These are phyloP conservation scores for Drosophila baimaii DNA, from an alignment of 1,140 invertebrate species.

Conservation along the genomic window DNA sequence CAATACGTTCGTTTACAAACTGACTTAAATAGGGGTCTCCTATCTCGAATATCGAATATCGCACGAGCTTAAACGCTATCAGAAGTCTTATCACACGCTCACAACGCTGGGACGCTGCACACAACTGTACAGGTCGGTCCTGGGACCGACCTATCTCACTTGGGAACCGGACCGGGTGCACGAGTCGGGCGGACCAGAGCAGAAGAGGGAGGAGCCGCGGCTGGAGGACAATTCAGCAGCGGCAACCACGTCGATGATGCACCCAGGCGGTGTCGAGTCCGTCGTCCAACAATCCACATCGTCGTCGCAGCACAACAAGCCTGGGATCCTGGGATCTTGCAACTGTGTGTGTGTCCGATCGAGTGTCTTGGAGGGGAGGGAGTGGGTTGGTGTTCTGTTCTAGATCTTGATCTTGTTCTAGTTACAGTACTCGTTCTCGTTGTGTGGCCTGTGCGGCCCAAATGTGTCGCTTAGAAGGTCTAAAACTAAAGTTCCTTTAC, in stretches of 20 bases:
- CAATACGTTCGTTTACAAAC: constrained; percentile 79
- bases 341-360: constrained; percentile 38
- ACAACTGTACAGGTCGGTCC: constrained; percentile 27
- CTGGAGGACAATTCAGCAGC: constrained; percentile 81
- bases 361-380: constrained; percentile 48
- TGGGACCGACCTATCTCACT: constrained; percentile 14
- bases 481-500: constrained; percentile 59
- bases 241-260: constrained; percentile 73
- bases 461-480: constrained; percentile 72
- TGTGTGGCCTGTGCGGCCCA: constrained; percentile 59
- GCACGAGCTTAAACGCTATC: constrained; percentile 72
- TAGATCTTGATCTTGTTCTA: constrained; percentile 36
- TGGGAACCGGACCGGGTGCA: constrained; percentile 71
- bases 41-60: constrained; percentile 53
- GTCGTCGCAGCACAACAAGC: constrained; percentile 50
- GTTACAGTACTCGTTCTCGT: constrained; percentile 35
- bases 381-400: constrained; percentile 32
- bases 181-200: constrained; percentile 78
- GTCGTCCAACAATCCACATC: constrained; percentile 48
- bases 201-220: constrained; percentile 76
- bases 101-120: constrained; percentile 55
- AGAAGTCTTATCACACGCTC: constrained; percentile 80
- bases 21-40: constrained; percentile 74
- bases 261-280: constrained; percentile 60
- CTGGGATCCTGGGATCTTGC: constrained; percentile 36